A percentile compares a stretch with the other conserved stretches of the same genome.
phyloP scores from a whole-genome alignment of 1,140 invertebrate genomes.

The Heliconius hewitsoni region DNA sequence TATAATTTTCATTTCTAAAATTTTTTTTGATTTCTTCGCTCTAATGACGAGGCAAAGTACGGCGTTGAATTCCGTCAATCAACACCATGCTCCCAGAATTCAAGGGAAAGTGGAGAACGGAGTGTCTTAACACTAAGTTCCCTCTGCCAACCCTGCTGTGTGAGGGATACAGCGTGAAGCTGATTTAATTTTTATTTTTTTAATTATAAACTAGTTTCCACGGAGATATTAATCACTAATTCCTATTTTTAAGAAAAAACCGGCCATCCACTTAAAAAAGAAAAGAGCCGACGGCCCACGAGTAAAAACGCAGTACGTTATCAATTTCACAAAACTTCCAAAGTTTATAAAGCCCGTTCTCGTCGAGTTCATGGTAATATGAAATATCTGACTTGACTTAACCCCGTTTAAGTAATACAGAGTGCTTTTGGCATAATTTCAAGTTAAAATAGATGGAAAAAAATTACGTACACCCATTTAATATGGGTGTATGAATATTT shows the following conservation, averaged over 20 bases:
- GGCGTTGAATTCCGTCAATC: too few relatives aligned
- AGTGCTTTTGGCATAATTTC: slow-evolving; percentile 40
- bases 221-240: not conserved
- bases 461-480: slow-evolving; percentile 22
- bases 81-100: too few relatives aligned
- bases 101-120: too few relatives aligned
- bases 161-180: too few relatives aligned
- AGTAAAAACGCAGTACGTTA: slow-evolving; percentile 34
- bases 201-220: too few relatives aligned
- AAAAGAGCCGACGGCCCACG: not conserved
- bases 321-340: slow-evolving; percentile 44
- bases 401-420: slow-evolving; percentile 43
- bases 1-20: too few relatives aligned
- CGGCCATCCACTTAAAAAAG: not conserved
- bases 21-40: too few relatives aligned
- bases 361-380: slow-evolving; percentile 48
- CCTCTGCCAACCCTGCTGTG: too few relatives aligned
- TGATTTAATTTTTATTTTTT: too few relatives aligned
- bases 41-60: too few relatives aligned
- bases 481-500: not conserved
- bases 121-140: too few relatives aligned
- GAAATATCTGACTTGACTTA: slow-evolving; percentile 46
- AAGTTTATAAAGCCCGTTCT: slow-evolving; percentile 37
- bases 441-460: slow-evolving; percentile 35
- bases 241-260: not conserved